These are phyloP conservation scores for Zoanthus solanderi DNA, from an alignment of 92 coral and sea anemone species.

Conservation along the genomic window DNA sequence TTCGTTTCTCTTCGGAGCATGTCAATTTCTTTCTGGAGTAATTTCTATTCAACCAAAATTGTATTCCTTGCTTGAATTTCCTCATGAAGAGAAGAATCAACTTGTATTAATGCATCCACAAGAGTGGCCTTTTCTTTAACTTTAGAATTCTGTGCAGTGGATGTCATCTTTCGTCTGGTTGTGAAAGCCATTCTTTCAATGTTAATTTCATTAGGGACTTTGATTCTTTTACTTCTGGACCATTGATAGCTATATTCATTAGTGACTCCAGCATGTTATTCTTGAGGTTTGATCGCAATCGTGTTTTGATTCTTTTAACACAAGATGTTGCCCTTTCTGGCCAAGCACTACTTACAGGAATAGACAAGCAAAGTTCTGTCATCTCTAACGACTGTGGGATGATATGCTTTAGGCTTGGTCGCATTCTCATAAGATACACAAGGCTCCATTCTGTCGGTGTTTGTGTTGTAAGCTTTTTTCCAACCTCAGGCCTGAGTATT, in stretches of 20 bases:
- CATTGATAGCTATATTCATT: constrained; percentile 24
- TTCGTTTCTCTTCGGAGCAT: neutral
- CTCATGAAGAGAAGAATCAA: constrained; percentile 12
- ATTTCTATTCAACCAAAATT: neutral
- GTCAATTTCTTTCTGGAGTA: neutral
- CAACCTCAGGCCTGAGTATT: neutral
- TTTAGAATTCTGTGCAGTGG: neutral
- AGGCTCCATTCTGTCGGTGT: constrained; percentile 61
- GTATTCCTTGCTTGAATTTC: neutral
- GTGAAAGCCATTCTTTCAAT: constrained; percentile 35
- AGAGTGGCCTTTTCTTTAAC: constrained; percentile 24
- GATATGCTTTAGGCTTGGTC: neutral
- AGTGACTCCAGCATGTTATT: constrained; percentile 39
- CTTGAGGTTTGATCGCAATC: constrained; percentile 23
- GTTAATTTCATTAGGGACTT: constrained; percentile 11
- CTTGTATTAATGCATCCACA: constrained; percentile 20
- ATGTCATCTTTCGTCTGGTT: constrained; percentile 27
- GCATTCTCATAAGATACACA: constrained; percentile 26
- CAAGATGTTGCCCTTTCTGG: constrained; percentile 30
- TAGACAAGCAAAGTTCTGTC: constrained; percentile 11
- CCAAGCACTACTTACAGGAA: constrained; percentile 24
- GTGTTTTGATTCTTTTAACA: constrained; percentile 34
- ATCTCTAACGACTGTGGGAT: neutral
- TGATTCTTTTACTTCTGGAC: constrained; percentile 26
- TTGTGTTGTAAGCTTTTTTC: neutral